Conservation (phyloP, 2,888 invertebrate genomes). For the Caenorhabditis sp. region DNA sequence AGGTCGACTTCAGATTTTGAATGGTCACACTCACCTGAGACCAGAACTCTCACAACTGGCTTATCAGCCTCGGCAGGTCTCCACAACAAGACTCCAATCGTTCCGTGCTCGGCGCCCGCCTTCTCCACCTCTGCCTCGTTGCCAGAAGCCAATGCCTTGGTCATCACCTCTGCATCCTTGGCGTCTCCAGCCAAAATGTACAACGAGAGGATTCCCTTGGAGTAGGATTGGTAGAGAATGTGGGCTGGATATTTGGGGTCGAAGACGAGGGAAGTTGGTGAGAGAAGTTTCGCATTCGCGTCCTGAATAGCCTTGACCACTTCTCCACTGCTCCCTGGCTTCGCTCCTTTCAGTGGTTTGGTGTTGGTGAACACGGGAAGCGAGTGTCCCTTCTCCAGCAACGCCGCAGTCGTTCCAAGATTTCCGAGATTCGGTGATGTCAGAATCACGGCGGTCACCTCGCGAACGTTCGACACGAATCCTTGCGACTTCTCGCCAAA, state of each 20-base stretch:
- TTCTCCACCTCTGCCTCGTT: conserved; percentile 60
- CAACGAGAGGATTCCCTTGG: conserved; percentile 55
- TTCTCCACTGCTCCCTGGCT: conserved; percentile 48
- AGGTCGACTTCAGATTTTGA: no score
- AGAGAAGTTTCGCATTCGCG: conserved; percentile 13
- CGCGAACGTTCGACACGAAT: conserved; percentile 46
- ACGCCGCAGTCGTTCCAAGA: conserved; percentile 37
- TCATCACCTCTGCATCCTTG: conserved; percentile 63
- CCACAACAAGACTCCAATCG: conserved; percentile 64
- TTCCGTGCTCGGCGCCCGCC: conserved; percentile 52
- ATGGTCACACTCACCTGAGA: conserved; percentile 36
- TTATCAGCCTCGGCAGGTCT: conserved; percentile 50
- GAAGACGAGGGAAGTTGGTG: conserved; percentile 21
- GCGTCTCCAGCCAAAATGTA: conserved; percentile 69
- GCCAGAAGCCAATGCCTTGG: conserved; percentile 57
- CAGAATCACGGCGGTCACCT: conserved; percentile 36
- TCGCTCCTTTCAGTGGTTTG: conserved; percentile 37
- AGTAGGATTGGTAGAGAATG: conserved; percentile 45
- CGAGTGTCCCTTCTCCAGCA: conserved; percentile 24
- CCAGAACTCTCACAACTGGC: conserved; percentile 50
- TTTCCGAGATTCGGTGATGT: conserved; percentile 56
- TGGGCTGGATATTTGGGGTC: conserved; percentile 51
- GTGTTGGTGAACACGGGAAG: conserved; percentile 41
- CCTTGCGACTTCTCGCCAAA: conserved; percentile 39
- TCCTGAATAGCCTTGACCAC: conserved; percentile 49